These are phyloP conservation scores for Epirrita christyi DNA, from an alignment of 2,888 invertebrate genomes.

Conservation along the genomic window DNA sequence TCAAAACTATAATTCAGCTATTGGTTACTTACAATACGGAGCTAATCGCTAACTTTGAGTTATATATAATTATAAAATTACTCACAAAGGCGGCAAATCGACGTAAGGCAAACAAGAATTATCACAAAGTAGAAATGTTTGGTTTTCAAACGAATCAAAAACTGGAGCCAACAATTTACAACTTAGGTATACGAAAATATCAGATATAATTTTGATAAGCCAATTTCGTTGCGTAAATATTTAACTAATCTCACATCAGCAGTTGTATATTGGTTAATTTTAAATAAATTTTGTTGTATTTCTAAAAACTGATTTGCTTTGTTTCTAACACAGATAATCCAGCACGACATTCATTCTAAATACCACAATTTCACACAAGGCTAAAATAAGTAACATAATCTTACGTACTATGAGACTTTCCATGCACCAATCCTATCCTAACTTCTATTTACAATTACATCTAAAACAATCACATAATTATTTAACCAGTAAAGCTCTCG, in stretches of 20 bases:
- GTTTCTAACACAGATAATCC: constrained; percentile 1
- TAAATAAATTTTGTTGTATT: too few relatives aligned
- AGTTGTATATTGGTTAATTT: too few relatives aligned
- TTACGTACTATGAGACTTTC: constrained; percentile 59
- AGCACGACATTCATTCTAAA: constrained; percentile 20
- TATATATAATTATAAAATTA: constrained; percentile 17
- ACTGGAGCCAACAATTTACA: too few relatives aligned
- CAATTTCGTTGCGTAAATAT: too few relatives aligned
- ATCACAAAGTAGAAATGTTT: constrained; percentile 11
- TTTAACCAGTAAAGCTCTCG: constrained; percentile 62
- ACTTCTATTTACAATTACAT: constrained; percentile 43
- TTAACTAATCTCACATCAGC: too few relatives aligned
- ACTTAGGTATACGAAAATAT: too few relatives aligned
- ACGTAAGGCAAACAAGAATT: constrained; percentile 12
- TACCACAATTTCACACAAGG: constrained; percentile 23
- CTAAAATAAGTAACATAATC: constrained; percentile 27
- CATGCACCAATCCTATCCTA: constrained; percentile 61
- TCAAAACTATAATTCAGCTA: constrained; percentile 5
- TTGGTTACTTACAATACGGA: constrained; percentile 3
- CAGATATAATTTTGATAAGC: too few relatives aligned
- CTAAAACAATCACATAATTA: constrained; percentile 45
- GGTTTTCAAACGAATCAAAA: background rate
- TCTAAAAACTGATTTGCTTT: too few relatives aligned
- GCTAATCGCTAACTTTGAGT: constrained; percentile 26
- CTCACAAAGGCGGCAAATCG: constrained; percentile 17